phyloP scores from a whole-genome alignment of 1,140 invertebrate species.

The Metopolophium dirhodum region DNA sequence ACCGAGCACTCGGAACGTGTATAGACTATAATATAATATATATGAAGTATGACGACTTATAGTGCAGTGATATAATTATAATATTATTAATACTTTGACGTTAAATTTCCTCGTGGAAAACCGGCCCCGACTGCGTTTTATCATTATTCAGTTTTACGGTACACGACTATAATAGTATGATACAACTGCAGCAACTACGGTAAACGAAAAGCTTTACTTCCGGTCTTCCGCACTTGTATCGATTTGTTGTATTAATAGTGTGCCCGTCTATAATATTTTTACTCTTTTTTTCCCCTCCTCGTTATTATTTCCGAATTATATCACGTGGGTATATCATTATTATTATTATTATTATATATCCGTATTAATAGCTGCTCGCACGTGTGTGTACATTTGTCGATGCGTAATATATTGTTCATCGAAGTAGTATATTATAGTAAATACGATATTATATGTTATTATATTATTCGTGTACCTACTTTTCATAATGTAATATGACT shows the following conservation, averaged over 20 bases:
- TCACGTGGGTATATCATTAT: neutral
- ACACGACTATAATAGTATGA: too few relatives aligned
- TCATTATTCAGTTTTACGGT: neutral
- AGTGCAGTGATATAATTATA: neutral
- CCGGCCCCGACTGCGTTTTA: neutral
- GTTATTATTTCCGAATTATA: neutral
- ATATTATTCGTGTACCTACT: neutral
- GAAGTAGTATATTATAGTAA: neutral
- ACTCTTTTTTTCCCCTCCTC: neutral
- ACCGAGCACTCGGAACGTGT: too few relatives aligned
- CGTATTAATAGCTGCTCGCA: neutral
- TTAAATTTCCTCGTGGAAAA: neutral
- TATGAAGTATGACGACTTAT: neutral
- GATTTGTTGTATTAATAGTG: neutral
- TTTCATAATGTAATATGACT: neutral
- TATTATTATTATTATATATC: neutral
- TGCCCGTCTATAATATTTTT: neutral
- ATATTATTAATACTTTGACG: neutral
- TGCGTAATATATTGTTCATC: neutral
- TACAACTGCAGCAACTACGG: neutral
- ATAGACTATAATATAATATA: too few relatives aligned
- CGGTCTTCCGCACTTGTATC: neutral
- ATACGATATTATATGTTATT: neutral
- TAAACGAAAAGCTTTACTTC: neutral
- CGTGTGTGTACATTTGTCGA: neutral